Evolutionary conservation across 2,888 invertebrate species (phyloP).

Genomic region (Cerastis leucographa): DNA sequence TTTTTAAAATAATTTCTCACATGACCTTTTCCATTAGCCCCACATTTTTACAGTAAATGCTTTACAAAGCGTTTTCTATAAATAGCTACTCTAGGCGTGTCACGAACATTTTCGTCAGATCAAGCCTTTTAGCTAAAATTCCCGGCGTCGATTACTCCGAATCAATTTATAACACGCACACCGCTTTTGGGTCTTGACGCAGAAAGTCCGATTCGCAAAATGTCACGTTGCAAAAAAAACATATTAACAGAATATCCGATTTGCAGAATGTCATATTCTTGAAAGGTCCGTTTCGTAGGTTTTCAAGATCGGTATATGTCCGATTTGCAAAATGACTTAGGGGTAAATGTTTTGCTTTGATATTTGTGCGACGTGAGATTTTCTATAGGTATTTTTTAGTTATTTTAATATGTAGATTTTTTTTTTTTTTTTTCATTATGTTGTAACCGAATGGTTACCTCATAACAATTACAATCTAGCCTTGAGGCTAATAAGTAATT

Average conservation of each 20-base stretch:
- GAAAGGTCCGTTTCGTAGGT: not conserved
- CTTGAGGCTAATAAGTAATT: too few relatives aligned
- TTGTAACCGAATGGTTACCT: too few relatives aligned
- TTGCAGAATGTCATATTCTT: not conserved
- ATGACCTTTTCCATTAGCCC: not conserved
- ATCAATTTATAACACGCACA: slow-evolving; percentile 45
- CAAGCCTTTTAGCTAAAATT: slow-evolving; percentile 35
- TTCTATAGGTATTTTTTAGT: not conserved
- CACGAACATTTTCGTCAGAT: slow-evolving; percentile 16
- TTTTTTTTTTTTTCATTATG: too few relatives aligned
- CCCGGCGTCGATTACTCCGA: slow-evolving; percentile 20
- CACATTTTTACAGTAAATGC: not conserved
- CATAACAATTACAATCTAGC: too few relatives aligned
- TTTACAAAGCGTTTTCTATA: slow-evolving; percentile 2
- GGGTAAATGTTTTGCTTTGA: not conserved
- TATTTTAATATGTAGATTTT: too few relatives aligned
- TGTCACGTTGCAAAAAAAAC: not conserved
- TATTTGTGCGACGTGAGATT: not conserved
- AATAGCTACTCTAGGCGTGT: not conserved
- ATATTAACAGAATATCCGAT: not conserved
- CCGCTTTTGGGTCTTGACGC: slow-evolving; percentile 1
- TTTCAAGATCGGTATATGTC: too few relatives aligned
- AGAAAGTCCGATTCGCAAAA: not conserved
- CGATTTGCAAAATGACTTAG: not conserved
- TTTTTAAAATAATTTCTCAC: not conserved